A percentile compares a stretch with the other conserved stretches of the same genome.
These are phyloP conservation scores for Arbacia lixula DNA, from an alignment of 53 echinoderm and acorn worm genomes.

Conservation along the genomic window DNA sequence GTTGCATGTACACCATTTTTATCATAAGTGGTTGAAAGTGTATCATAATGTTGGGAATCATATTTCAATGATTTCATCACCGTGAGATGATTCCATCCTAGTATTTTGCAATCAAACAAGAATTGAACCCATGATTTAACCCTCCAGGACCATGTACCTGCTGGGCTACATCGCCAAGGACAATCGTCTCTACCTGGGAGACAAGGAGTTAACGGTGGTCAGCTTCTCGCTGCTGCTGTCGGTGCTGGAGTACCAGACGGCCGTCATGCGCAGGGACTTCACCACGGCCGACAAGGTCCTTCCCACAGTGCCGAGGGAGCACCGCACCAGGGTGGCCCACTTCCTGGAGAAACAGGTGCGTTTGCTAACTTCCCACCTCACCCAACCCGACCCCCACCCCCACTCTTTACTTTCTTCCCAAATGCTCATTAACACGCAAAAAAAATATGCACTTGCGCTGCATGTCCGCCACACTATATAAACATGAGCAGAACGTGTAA, in stretches of 20 bases:
- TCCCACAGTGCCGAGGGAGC: constrained; percentile 93
- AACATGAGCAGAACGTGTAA: no score
- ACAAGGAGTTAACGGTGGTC: constrained; percentile 97
- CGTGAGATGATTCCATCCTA: no score
- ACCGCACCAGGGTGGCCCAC: constrained; percentile 96
- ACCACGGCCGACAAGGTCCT: constrained; percentile 97
- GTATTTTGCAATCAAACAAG: no score
- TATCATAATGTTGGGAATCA: no score
- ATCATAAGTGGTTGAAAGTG: no score
- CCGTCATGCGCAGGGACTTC: constrained; percentile 98
- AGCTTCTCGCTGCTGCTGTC: constrained; percentile 94
- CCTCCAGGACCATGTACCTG: constrained; percentile 89
- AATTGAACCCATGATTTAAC: no score
- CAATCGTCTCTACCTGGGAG: constrained; percentile 96
- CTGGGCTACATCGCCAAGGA: constrained; percentile 99
- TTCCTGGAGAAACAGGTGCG: constrained; percentile 96
- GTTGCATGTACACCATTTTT: no score
- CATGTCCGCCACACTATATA: no score
- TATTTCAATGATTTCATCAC: no score
- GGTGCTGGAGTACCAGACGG: constrained; percentile 97
- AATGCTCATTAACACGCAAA: no score
- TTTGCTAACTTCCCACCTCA: background rate
- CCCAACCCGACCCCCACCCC: background rate
- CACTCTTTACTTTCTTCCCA: no score
- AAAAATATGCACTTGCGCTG: no score